These are phyloP conservation scores for Leptinotarsa juncta DNA, from an alignment of 2,888 invertebrate genomes.

Conservation along the genomic window DNA sequence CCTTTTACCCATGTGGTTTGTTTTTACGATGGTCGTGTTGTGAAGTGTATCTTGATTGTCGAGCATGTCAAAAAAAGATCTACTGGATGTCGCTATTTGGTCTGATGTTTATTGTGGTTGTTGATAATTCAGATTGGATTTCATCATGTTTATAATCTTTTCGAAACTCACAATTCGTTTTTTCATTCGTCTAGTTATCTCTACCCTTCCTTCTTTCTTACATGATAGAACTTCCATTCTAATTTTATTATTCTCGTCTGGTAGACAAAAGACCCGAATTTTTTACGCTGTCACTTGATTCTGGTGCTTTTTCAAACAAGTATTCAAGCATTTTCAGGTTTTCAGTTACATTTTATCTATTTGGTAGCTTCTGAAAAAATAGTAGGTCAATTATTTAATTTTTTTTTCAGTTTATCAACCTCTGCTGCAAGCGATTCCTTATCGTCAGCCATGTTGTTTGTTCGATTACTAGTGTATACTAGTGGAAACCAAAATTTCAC, in stretches of 20 bases:
- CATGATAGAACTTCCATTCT: constrained; percentile 15
- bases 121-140: constrained; percentile 2
- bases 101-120: not conserved
- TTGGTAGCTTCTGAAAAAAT: constrained; percentile 9
- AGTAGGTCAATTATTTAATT: no score
- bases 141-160: not conserved
- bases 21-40: no score
- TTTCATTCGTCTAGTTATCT: not conserved
- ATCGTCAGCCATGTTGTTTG: no score
- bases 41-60: not conserved
- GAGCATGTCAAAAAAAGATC: not conserved
- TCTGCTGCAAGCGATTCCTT: no score
- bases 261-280: constrained; percentile 5
- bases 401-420: no score
- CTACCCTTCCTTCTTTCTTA: not conserved
- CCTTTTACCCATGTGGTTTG: no score
- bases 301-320: not conserved
- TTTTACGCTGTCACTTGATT: not conserved
- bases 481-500: no score
- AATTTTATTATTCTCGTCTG: constrained; percentile 2
- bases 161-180: constrained; percentile 11
- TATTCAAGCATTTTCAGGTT: constrained; percentile 17
- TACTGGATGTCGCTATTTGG: constrained; percentile 7
- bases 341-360: constrained; percentile 16
- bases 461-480: no score